Base-by-base conservation (phyloP, 2,888 invertebrate species). In the Ecdyonurus torrentis region DNA sequence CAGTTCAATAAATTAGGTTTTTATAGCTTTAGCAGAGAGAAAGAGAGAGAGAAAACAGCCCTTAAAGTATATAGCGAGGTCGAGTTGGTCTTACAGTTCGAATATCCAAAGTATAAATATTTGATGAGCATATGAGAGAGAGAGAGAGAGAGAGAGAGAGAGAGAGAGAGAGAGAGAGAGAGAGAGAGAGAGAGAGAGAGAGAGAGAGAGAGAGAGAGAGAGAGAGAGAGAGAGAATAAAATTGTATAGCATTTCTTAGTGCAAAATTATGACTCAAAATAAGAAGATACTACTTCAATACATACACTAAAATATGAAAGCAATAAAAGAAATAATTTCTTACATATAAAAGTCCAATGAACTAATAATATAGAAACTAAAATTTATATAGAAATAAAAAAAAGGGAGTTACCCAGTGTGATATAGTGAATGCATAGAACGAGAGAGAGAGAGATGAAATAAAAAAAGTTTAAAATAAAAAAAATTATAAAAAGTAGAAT, bases 1-100 rank as follows among this genome's bases (percentile, higher is more conserved):
- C 55, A 55, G 55, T 55, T 55, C 55, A 55, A 55, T 55, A 55
- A 55, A 55, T 55, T 55, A 55, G 55, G 15, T 55, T 55, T 55
- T 55, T 55, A 55, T 22, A n/a, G 55, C 10, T 5, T 5, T n/a
- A 55, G n/a, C 19, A 18, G 55, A 50, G n/a, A n/a, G n/a, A 50
- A 18, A 10, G 50, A 50, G 50, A 50, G 50, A 50, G 50, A 18
- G 18, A 18, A 7, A 7, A n/a, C 37, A 10, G 15, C 37, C 37
- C 37, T 37, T 37, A 5, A 37, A 37, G 37, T 37, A 5, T 37
- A 37, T 37, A 37, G 5, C 7, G 37, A 15, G 37, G 15, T 37
- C 37, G 37, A 37, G 37, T 37, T 37, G 37, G n/a, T n/a, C n/a
- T n/a, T n/a, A n/a, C n/a, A n/a, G n/a, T n/a, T n/a, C n/a, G n/a